Conservation (phyloP, 2,113 vertebrate species). For the Sinocyclocheilus anophthalmus region DNA sequence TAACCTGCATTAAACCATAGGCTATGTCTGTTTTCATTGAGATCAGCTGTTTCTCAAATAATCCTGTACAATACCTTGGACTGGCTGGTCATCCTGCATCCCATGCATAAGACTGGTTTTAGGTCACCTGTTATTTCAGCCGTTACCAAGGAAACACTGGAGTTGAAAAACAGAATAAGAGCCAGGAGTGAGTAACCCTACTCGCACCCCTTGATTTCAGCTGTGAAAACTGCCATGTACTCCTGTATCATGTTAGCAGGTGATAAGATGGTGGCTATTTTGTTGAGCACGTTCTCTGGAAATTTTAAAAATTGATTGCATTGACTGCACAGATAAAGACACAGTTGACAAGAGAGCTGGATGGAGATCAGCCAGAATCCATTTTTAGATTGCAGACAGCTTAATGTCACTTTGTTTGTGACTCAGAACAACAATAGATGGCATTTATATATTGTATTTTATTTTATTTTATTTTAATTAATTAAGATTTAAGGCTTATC, state of each 20-base stretch:
- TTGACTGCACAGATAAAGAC: neutral
- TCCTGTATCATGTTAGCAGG: conserved; percentile 71
- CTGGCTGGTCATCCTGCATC: neutral
- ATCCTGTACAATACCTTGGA: neutral
- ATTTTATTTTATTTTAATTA: neutral
- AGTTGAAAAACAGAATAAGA: conserved; percentile 6
- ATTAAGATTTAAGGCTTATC: too few species aligned
- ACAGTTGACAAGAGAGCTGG: neutral
- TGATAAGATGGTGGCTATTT: conserved; percentile 70
- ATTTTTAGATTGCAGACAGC: neutral
- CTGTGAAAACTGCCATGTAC: conserved; percentile 60
- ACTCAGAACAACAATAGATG: neutral
- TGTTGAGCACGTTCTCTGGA: conserved; percentile 83
- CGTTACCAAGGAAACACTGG: neutral
- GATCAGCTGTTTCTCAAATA: conserved; percentile 1
- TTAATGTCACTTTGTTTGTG: neutral
- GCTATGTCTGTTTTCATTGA: neutral
- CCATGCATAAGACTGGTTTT: neutral
- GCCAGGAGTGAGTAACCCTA: conserved; percentile 67
- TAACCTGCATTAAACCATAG: neutral
- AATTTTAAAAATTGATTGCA: conserved; percentile 74
- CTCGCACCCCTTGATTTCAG: conserved; percentile 32
- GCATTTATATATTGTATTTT: neutral
- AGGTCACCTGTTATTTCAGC: neutral
- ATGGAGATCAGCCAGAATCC: neutral